Evolutionary conservation across 2,888 invertebrate genomes (phyloP), one percentile per base, ranked within the genome.

Genomic region (Drosophila flavopinicola): DNA sequence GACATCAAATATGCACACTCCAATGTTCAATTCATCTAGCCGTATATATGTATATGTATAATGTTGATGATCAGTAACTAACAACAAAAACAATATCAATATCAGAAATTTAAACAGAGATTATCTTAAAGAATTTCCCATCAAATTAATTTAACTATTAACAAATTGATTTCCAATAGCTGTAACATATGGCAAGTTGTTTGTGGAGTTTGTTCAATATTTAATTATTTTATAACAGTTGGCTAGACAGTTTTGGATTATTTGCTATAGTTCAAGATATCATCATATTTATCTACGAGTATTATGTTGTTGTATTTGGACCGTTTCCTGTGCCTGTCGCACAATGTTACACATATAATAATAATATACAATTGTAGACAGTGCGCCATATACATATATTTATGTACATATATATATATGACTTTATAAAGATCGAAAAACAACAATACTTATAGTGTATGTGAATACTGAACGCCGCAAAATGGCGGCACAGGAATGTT

Each of bases 1-100:
- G 82, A 82, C 80, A 84, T 79, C 77, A 83, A 79, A 79, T 83
- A 75, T 85, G 59, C 61, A 85, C 83, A 66, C 65, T 82, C 44
- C 47, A 60, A n/a, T 75, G 67, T 67, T 78, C 49, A 63, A 75
- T 58, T 78, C 66, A 71, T 56, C 72, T 77, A 78, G 42, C 33
- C 60, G 11, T 41, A 38, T 42, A 33, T 57, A 24, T 39, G 13
- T 59, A n/a, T 41, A 38, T 42, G 29, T 57, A 24, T 39, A 20
- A 58, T 54, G 38, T 59, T 61, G 58, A 63, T 41, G 58, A 59
- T 37, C 56, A 48, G 47, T 59, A 65, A 57, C 51, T 37, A 52
- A 56, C 51, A 56, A 69, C 27, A 13, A 54, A 47, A 30, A 37
- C 9, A 53, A 39, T 49, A 17, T 3, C 10, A 51, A 49, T 9